Base-by-base conservation (phyloP, 2,797 vertebrate species). In the Protosalanx chinensis region DNA sequence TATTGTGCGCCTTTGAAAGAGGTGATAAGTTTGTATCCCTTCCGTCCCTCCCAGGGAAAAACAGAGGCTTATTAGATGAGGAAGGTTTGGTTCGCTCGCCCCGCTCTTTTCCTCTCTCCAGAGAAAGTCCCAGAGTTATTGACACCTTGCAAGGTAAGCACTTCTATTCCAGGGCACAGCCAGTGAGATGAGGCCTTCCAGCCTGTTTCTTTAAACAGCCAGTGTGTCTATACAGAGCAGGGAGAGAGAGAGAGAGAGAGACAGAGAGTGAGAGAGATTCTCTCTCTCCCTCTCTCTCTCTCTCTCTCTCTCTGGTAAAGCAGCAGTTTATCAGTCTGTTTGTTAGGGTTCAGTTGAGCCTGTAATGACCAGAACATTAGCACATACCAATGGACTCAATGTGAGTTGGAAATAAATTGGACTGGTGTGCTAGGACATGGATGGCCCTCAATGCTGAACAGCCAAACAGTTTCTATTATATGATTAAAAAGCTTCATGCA, bases 141-240 rank as follows among this genome's bases (percentile, higher is more conserved):
- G 66, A 68, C 51, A 68, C 66, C 66, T 68, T 68, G 66, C 66
- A 33, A 68, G 30, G 51, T 68, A 57, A 57, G 66, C 66, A 68
- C 41, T 57, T 20, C 29, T 30, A 29, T 66, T 33, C 18, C 16
- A 20, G 66, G 30, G 30, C 7, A 53, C 66, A 33, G 49, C 7
- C 66, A 16, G 57, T 23, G 6, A 23, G 18, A 18, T n/a, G 53
- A 41, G 37, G 37, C 20, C 20, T 49, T 15, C 49, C 8, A 37
- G 53, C 18, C 30, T 4, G 16, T 68, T 58, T 68, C 13, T 59
- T 32, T 3, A 60, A 49, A 37, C n/a, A 37, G 23, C 16, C 18
- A 8, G 10, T 51, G 62, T 64, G 51, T 66, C 41, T 51, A 51
- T 18, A n/a, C 53, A 16, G 67, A 67, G 15, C 27, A 63, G 4